Percentiles rank a stretch among this genome's conserved stretches.
Conservation (phyloP, 2,113 vertebrate species). For the Passer montanus region DNA sequence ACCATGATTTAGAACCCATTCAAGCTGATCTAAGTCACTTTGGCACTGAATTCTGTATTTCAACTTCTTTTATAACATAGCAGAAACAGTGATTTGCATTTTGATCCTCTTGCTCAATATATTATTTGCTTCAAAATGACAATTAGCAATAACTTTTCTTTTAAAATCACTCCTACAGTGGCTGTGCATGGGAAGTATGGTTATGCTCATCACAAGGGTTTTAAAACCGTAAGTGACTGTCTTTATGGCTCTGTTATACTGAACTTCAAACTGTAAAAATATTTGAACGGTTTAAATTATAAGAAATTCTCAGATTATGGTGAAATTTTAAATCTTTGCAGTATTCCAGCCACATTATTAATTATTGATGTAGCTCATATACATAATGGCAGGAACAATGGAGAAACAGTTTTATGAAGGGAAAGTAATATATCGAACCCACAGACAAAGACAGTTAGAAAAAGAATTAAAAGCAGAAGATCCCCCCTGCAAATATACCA, state of each 20-base stretch:
- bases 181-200: not conserved
- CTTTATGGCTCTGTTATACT: not conserved
- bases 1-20: conserved; percentile 32
- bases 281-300: not conserved
- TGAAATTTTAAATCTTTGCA: not conserved
- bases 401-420: not conserved
- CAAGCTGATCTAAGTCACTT: conserved; percentile 32
- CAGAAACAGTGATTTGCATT: conserved; percentile 38
- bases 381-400: not conserved
- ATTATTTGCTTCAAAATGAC: not conserved
- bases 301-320: not conserved
- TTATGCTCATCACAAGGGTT: not conserved
- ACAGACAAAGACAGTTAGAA: not conserved
- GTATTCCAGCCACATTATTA: not conserved
- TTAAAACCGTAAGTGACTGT: not conserved
- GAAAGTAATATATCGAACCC: accelerated
- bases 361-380: not conserved
- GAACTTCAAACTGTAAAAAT: not conserved
- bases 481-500: not conserved
- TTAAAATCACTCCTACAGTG: not conserved
- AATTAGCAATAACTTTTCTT: not conserved
- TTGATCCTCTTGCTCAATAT: not conserved
- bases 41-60: not conserved
- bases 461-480: not conserved
- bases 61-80: conserved; percentile 30